Conservation (phyloP, 2,113 vertebrate genomes). For the Prochilodus magdalenae region DNA sequence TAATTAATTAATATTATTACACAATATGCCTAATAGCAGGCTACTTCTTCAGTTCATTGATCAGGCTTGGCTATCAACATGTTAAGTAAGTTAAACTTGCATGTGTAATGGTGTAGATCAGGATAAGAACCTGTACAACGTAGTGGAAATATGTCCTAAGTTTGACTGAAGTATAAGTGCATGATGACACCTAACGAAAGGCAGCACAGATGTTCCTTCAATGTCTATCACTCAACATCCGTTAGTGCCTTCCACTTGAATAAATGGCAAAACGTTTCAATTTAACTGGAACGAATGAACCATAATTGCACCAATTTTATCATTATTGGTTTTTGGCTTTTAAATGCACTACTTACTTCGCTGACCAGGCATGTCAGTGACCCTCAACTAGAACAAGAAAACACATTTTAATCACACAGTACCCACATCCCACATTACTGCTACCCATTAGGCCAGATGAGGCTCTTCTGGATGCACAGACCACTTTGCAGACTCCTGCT, state of each 20-base stretch:
- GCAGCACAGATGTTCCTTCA: no score
- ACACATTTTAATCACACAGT: background rate
- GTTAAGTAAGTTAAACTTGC: no score
- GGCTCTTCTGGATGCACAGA: background rate
- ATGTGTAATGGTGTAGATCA: no score
- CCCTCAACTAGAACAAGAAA: background rate
- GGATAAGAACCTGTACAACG: no score
- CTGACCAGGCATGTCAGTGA: background rate
- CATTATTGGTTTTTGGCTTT: slow-evolving; percentile 11
- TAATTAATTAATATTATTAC: no score
- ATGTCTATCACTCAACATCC: background rate
- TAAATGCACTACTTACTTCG: slow-evolving; percentile 18
- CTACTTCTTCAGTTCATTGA: no score
- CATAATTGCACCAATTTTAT: background rate
- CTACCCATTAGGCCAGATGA: slow-evolving; percentile 15
- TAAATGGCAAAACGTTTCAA: background rate
- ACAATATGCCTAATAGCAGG: no score
- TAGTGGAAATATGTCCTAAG: no score
- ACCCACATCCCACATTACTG: background rate
- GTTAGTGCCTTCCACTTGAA: background rate
- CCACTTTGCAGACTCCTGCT: no score
- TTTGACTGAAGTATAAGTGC: no score
- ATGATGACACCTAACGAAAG: no score
- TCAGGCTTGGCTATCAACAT: no score
- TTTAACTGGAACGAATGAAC: background rate